Base-by-base conservation (phyloP, 2,888 invertebrate genomes). In the Busseola fusca region DNA sequence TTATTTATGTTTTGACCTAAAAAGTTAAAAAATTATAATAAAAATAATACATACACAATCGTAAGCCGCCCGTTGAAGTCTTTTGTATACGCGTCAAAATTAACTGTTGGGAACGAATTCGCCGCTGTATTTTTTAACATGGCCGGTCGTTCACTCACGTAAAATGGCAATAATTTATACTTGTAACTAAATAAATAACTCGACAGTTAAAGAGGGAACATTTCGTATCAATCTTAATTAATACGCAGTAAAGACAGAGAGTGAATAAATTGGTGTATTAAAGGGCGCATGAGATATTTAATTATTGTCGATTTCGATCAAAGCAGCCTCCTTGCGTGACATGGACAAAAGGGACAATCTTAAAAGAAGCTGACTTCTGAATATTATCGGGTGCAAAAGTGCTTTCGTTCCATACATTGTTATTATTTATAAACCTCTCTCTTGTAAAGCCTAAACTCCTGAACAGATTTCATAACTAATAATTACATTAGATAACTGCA, bases 221-320 rank as follows among this genome's bases (percentile, higher is more conserved):
- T 88, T 90, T 88, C 87, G 87, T 89, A 94, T 94, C 93, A 93
- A 94, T 94, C 94, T 94, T 94, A 94, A 95, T 95, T 94, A 94
- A 94, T 91, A 90, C 83, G 86, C 85, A 83, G 88, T 85, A 85
- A 87, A 89, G 88, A 90, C 90, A 88, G 82, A 84, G 88, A 90
- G 89, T 88, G 91, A 93, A 94, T 94, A 95, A 93, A 95, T 93
- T 92, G 91, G 89, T 91, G 90, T 92, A 93, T 93, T 93, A 93
- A 93, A 92, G 90, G 88, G 91, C 89, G 91, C 92, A 93, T 91
- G 90, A 92, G 92, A 93, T 94, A 93, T 94, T 94, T 95, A 94
- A 95, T 95, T 95, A 94, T 90, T 88, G 89, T 82, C 88, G 93
- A 94, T 94, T 93, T 83, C 89, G 91, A 94, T 94, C 94, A 88